These are phyloP conservation scores for Actias luna DNA, from an alignment of 2,888 invertebrate genomes.

Conservation along the genomic window DNA sequence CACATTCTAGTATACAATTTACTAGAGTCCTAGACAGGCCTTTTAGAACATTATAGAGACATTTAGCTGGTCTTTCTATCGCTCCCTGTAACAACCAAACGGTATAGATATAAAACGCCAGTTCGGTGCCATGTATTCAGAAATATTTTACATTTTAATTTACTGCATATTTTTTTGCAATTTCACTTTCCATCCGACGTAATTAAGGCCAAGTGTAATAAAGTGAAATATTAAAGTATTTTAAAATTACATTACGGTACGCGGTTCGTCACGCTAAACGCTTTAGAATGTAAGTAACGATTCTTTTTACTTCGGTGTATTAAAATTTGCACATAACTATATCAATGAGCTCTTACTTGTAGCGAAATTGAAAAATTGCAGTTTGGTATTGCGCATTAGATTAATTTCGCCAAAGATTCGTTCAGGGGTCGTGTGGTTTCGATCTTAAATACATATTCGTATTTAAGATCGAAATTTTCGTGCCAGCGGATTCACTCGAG, in stretches of 20 bases:
- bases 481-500: too few species aligned
- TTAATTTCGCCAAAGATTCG: too few species aligned
- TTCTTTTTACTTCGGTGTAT: background rate
- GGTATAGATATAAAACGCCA: background rate
- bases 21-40: too few species aligned
- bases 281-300: slow-evolving; percentile 8
- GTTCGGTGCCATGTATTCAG: background rate
- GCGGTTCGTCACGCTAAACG: slow-evolving; percentile 6
- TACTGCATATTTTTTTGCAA: background rate
- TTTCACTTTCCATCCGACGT: slow-evolving; percentile 7
- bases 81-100: too few species aligned
- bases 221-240: slow-evolving; percentile 1
- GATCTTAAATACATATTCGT: too few species aligned
- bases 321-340: background rate
- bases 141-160: background rate
- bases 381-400: too few species aligned
- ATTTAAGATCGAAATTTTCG: too few species aligned
- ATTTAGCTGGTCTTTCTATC: too few species aligned
- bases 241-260: slow-evolving; percentile 3
- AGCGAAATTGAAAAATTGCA: background rate
- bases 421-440: too few species aligned
- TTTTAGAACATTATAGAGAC: too few species aligned
- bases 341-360: background rate
- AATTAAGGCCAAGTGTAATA: slow-evolving; percentile 10
- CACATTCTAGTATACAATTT: too few species aligned